Evolutionary conservation across 2,888 invertebrate species (phyloP).

Genomic region (Callinectes sapidus): DNA sequence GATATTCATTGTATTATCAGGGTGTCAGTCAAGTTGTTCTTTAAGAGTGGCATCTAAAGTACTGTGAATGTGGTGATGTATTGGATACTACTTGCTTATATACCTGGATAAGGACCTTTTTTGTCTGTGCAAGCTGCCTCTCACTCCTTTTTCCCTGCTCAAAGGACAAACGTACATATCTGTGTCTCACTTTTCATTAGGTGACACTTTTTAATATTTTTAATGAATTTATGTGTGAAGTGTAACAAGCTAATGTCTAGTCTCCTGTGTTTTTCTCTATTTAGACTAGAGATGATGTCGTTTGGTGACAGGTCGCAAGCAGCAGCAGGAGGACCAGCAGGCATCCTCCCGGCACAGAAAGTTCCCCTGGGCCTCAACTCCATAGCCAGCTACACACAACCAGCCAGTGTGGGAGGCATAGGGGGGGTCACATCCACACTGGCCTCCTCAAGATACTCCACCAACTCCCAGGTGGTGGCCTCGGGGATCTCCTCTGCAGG

Average conservation of each 20-base stretch:
- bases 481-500: slow-evolving; percentile 47
- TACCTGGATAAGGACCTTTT: not conserved
- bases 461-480: slow-evolving; percentile 42
- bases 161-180: not conserved
- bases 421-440: slow-evolving; percentile 52
- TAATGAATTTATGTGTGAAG: not conserved
- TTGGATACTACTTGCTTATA: not conserved
- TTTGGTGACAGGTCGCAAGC: slow-evolving; percentile 72
- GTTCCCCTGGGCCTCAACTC: slow-evolving; percentile 62
- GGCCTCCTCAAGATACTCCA: slow-evolving; percentile 40
- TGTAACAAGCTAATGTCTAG: slow-evolving; percentile 65
- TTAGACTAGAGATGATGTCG: slow-evolving; percentile 72
- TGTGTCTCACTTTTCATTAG: slow-evolving; percentile 20
- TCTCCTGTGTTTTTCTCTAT: slow-evolving; percentile 61
- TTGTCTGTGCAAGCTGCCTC: slow-evolving; percentile 9
- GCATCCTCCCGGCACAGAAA: slow-evolving; percentile 65
- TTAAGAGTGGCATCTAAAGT: not conserved
- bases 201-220: slow-evolving; percentile 2
- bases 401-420: slow-evolving; percentile 56
- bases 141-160: not conserved
- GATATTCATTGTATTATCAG: not conserved
- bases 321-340: slow-evolving; percentile 60
- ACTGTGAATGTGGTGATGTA: not conserved
- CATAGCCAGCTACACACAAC: slow-evolving; percentile 63
- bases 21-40: not conserved